Conservation (phyloP, 2,797 vertebrate species). For the Galagoides demidoff region DNA sequence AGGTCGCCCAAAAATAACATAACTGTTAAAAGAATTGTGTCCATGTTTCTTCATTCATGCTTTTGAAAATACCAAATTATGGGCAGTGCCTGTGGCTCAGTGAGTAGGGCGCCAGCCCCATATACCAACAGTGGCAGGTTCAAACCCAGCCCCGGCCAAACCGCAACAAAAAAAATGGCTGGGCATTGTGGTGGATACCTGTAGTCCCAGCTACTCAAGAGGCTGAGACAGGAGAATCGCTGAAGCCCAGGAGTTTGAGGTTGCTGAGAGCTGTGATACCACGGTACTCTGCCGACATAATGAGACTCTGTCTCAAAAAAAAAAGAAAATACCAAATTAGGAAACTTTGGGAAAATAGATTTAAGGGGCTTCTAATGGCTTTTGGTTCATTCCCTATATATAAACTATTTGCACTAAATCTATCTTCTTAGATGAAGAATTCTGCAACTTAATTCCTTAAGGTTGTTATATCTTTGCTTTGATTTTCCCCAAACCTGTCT, state of each 20-base stretch:
- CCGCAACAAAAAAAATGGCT: too few relatives aligned
- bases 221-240: too few relatives aligned
- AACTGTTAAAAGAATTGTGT: slow-evolving; percentile 23
- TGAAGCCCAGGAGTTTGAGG: too few relatives aligned
- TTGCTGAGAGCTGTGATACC: too few relatives aligned
- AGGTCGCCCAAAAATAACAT: background rate
- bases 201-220: too few relatives aligned
- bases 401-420: background rate
- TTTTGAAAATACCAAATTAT: background rate
- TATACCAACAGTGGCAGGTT: too few relatives aligned
- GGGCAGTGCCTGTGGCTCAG: too few relatives aligned
- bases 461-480: background rate
- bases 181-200: too few relatives aligned
- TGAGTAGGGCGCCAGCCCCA: too few relatives aligned
- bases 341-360: background rate
- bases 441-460: background rate
- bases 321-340: background rate
- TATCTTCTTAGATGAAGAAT: background rate
- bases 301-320: too few relatives aligned
- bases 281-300: too few relatives aligned
- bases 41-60: background rate
- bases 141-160: too few relatives aligned
- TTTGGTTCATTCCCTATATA: background rate
- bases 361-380: background rate
- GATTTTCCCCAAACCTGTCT: background rate